Percentiles rank a stretch among this genome's conserved stretches.
Conservation (phyloP, 2,888 invertebrate genomes). For the Drosophila mimetica region DNA sequence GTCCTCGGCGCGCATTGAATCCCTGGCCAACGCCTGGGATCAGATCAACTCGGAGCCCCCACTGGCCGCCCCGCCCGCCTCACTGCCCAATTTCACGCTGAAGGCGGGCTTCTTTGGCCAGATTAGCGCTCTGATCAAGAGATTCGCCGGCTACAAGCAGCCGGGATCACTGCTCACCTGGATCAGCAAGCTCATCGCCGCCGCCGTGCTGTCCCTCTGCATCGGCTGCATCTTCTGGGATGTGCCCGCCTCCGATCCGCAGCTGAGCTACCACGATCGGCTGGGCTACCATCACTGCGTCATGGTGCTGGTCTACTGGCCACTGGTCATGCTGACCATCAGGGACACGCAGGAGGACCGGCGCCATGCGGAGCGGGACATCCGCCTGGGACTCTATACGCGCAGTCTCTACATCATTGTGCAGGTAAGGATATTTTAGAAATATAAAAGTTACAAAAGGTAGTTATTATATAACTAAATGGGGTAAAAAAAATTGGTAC, state of each 20-base stretch:
- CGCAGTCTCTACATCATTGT: slow-evolving; percentile 91
- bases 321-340: slow-evolving; percentile 88
- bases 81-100: slow-evolving; percentile 88
- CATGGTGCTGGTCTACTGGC: slow-evolving; percentile 92
- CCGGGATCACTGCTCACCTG: slow-evolving; percentile 93
- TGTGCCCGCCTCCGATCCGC: slow-evolving; percentile 90
- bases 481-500: no score
- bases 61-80: slow-evolving; percentile 90
- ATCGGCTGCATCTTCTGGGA: slow-evolving; percentile 96
- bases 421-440: slow-evolving; percentile 86
- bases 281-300: slow-evolving; percentile 94
- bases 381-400: slow-evolving; percentile 92
- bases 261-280: slow-evolving; percentile 90
- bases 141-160: slow-evolving; percentile 90
- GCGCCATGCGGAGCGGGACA: slow-evolving; percentile 90
- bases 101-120: slow-evolving; percentile 89
- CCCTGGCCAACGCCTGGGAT: slow-evolving; percentile 90
- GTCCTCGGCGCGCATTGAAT: slow-evolving; percentile 96
- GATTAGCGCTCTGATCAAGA: slow-evolving; percentile 87
- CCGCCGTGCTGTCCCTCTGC: slow-evolving; percentile 92
- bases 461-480: no score
- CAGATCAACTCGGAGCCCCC: slow-evolving; percentile 85
- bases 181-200: slow-evolving; percentile 90
- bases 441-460: neutral
- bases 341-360: slow-evolving; percentile 85